phyloP scores from a whole-genome alignment of 2,113 vertebrate genomes.

The Epinephelus cyanopodus region DNA sequence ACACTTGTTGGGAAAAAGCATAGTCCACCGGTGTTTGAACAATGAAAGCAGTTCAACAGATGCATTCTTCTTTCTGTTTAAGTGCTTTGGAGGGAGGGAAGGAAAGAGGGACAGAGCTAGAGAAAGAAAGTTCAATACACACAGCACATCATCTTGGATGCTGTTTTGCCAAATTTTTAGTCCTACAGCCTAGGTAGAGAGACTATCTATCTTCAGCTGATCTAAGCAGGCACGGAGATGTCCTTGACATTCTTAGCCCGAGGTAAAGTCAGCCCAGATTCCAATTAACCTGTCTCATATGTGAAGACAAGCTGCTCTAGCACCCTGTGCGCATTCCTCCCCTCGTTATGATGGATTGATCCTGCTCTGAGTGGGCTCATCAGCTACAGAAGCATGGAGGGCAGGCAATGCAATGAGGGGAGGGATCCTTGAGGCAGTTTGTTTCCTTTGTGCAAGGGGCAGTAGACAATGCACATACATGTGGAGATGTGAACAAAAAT shows the following conservation, averaged over 20 bases:
- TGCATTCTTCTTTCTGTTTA: neutral
- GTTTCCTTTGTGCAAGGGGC: neutral
- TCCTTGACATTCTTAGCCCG: conserved; percentile 76
- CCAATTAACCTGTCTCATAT: conserved; percentile 80
- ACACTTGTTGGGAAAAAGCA: neutral
- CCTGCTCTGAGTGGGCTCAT: conserved; percentile 22
- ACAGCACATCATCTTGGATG: neutral
- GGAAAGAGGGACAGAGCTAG: neutral
- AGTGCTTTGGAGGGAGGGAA: neutral
- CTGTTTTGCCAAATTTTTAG: neutral
- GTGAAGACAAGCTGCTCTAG: conserved; percentile 72
- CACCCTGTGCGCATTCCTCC: conserved; percentile 59
- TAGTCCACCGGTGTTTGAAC: neutral
- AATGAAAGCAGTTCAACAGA: neutral
- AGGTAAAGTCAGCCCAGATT: conserved; percentile 74
- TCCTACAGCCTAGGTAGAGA: neutral
- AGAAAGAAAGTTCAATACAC: neutral
- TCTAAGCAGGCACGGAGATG: conserved; percentile 53
- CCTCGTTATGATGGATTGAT: conserved; percentile 60
- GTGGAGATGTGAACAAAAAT: neutral
- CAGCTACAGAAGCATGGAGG: neutral
- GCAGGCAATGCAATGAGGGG: conserved; percentile 1
- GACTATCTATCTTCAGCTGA: conserved; percentile 48
- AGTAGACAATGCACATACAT: neutral
- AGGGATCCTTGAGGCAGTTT: neutral